Conservation (phyloP, 1,140 invertebrate species). For the Meloidogyne exigua region DNA sequence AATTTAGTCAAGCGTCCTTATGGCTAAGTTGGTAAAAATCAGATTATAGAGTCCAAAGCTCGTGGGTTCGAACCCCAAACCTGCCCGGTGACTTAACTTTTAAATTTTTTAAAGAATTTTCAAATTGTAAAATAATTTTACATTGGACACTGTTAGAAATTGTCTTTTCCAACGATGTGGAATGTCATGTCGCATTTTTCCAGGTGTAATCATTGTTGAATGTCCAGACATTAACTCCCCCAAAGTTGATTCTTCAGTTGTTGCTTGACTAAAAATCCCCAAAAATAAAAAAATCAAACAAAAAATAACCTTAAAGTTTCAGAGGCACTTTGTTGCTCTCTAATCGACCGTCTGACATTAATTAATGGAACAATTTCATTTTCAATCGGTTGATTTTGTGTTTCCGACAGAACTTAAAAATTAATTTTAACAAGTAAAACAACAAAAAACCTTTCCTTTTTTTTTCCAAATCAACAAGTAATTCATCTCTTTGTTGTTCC, state of each 20-base stretch:
- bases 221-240: not conserved
- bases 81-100: no score
- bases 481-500: conserved; percentile 34
- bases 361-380: conserved; percentile 1
- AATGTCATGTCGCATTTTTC: conserved; percentile 44
- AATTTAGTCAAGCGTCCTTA: no score
- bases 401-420: conserved; percentile 30
- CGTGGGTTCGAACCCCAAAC: no score
- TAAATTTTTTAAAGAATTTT: not conserved
- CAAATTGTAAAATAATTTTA: conserved; percentile 20
- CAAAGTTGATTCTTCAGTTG: not conserved
- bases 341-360: not conserved
- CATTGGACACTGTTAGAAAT: conserved; percentile 23
- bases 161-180: conserved; percentile 40
- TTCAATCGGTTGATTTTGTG: conserved; percentile 26
- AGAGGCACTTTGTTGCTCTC: not conserved
- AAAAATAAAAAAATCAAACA: conserved; percentile 14
- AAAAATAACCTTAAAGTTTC: conserved; percentile 18
- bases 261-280: conserved; percentile 3
- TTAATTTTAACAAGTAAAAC: not conserved
- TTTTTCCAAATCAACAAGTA: conserved; percentile 30
- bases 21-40: no score
- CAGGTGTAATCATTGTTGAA: not conserved
- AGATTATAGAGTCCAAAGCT: no score
- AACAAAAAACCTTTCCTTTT: conserved; percentile 25